Conservation (phyloP, 2,888 invertebrate species). For the Tachina lurida region DNA sequence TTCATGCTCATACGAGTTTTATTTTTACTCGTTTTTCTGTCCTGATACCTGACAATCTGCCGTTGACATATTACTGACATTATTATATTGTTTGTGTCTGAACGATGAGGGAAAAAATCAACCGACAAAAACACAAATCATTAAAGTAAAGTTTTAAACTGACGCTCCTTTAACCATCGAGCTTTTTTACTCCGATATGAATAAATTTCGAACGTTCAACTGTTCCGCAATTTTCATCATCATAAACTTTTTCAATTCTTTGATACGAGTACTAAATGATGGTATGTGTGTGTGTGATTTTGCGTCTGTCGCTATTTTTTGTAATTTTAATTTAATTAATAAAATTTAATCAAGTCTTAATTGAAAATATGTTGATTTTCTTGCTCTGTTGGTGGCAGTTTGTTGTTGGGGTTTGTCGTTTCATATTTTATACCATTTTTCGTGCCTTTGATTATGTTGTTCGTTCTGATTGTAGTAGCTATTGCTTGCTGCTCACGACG, state of each 20-base stretch:
- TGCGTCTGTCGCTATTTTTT: slow-evolving; percentile 19
- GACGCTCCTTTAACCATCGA: slow-evolving; percentile 41
- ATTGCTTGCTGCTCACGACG: neutral
- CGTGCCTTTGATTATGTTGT: slow-evolving; percentile 33
- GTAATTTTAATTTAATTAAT: slow-evolving; percentile 67
- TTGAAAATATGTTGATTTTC: slow-evolving; percentile 69
- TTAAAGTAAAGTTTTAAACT: slow-evolving; percentile 26
- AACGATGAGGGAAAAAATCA: slow-evolving; percentile 12
- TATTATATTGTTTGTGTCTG: slow-evolving; percentile 63
- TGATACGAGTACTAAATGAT: neutral
- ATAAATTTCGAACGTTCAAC: slow-evolving; percentile 27
- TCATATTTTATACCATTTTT: neutral
- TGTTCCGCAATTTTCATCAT: slow-evolving; percentile 13
- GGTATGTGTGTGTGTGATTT: neutral
- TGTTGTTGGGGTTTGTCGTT: slow-evolving; percentile 37
- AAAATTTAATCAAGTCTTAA: slow-evolving; percentile 70
- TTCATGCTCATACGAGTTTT: slow-evolving; percentile 17
- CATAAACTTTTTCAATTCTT: neutral
- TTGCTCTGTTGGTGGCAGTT: slow-evolving; percentile 65
- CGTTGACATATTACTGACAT: slow-evolving; percentile 65
- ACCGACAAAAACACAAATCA: slow-evolving; percentile 10
- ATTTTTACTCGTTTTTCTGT: slow-evolving; percentile 33
- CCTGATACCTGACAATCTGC: slow-evolving; percentile 63
- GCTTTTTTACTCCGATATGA: neutral
- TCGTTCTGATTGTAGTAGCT: slow-evolving; percentile 20